phyloP scores from a whole-genome alignment of 2,797 vertebrate species.

The Clarias pachynema region DNA sequence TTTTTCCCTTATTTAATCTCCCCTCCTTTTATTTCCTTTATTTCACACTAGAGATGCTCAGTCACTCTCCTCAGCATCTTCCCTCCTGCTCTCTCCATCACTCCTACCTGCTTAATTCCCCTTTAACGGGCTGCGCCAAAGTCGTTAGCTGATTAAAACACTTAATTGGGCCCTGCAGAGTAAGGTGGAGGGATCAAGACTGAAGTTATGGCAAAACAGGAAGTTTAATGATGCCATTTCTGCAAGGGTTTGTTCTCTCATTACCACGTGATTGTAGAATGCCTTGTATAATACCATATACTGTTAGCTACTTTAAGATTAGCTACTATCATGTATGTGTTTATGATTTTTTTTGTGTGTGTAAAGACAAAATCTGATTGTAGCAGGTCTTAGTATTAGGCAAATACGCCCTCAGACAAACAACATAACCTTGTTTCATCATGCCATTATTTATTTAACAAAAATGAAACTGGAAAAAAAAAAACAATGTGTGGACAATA shows the following conservation, averaged over 20 bases:
- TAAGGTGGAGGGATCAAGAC: slow-evolving; percentile 63
- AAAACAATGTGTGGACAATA: no score
- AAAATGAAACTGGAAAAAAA: no score
- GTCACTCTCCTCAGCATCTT: slow-evolving; percentile 78
- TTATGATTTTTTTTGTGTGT: neutral
- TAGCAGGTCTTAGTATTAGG: no score
- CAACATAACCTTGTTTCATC: no score
- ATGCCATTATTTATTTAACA: no score
- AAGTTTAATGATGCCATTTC: slow-evolving; percentile 40
- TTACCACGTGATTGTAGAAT: slow-evolving; percentile 1
- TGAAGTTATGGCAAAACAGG: slow-evolving; percentile 47
- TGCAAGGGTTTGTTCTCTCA: slow-evolving; percentile 21
- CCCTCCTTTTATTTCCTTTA: slow-evolving; percentile 69
- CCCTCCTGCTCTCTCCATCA: slow-evolving; percentile 70
- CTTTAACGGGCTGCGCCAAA: slow-evolving; percentile 76
- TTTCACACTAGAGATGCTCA: slow-evolving; percentile 76
- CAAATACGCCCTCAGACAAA: no score
- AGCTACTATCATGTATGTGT: neutral
- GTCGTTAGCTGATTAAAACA: slow-evolving; percentile 82
- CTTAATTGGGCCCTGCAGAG: slow-evolving; percentile 77
- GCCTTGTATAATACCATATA: neutral
- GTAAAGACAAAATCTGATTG: no score
- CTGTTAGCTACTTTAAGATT: slow-evolving; percentile 5
- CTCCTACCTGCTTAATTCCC: slow-evolving; percentile 77
- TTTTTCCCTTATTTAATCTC: slow-evolving; percentile 67